phyloP scores from a whole-genome alignment of 2,113 vertebrate species.

The Forbesichthys agassizii region DNA sequence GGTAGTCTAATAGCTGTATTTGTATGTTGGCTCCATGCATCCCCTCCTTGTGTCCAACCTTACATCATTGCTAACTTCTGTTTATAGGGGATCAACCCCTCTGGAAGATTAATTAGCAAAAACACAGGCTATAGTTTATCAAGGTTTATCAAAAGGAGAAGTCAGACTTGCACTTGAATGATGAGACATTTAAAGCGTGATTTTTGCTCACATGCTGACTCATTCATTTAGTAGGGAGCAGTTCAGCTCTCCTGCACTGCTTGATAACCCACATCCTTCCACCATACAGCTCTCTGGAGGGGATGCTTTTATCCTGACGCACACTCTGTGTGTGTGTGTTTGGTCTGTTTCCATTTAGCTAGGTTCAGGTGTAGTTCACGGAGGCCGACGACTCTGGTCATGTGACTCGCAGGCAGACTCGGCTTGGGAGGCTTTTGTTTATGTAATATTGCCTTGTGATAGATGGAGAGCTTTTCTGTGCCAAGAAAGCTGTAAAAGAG shows the following conservation, averaged over 20 bases:
- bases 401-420: conserved; percentile 53
- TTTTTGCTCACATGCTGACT: conserved; percentile 50
- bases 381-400: conserved; percentile 59
- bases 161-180: too few species aligned
- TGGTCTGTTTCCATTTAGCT: conserved; percentile 78
- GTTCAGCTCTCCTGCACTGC: conserved; percentile 43
- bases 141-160: conserved; percentile 11
- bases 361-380: conserved; percentile 78
- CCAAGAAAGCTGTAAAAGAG: conserved; percentile 34
- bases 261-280: conserved; percentile 62
- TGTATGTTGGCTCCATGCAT: too few species aligned
- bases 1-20: too few species aligned
- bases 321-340: conserved; percentile 55
- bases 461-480: conserved; percentile 35
- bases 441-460: conserved; percentile 54
- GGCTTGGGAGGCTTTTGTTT: conserved; percentile 54
- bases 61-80: too few species aligned
- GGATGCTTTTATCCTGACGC: conserved; percentile 74
- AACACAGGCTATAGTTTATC: neutral
- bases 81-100: conserved; percentile 9
- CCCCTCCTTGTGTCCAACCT: too few species aligned
- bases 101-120: neutral
- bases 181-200: conserved; percentile 14
- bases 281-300: conserved; percentile 59
- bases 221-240: conserved; percentile 25